phyloP scores from a whole-genome alignment of 2,888 invertebrate species.

The Meghimatium bilineatum region DNA sequence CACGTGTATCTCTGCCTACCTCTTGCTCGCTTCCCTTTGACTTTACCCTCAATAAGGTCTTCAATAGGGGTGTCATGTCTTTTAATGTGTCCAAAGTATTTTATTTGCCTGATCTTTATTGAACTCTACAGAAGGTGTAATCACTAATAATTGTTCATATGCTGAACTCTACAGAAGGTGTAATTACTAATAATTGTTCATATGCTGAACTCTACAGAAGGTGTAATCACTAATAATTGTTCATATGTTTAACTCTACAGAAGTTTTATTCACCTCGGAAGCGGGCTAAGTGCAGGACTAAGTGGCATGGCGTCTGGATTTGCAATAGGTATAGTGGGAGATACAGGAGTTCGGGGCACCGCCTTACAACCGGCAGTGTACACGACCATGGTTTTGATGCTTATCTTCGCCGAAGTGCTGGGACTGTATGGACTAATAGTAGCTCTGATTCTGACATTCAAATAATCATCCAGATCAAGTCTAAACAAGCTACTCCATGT shows the following conservation, averaged over 20 bases:
- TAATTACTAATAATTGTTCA: constrained; percentile 81
- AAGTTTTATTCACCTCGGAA: constrained; percentile 97
- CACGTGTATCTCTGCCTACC: no score
- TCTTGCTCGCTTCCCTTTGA: no score
- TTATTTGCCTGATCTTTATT: no score
- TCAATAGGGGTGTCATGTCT: no score
- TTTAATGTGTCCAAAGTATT: no score
- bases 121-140: no score
- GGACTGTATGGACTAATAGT: constrained; percentile 99
- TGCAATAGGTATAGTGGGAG: constrained; percentile 99
- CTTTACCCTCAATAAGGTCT: no score
- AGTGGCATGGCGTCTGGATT: constrained; percentile 98
- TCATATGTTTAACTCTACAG: constrained; percentile 79
- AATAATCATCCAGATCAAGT: constrained; percentile 22
- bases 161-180: constrained; percentile 86
- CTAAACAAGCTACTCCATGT: no score
- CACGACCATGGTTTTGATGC: constrained; percentile 99
- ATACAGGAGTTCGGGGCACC: constrained; percentile 98
- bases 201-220: background rate
- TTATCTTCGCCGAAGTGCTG: constrained; percentile 99
- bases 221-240: background rate
- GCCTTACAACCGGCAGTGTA: constrained; percentile 99
- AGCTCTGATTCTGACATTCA: constrained; percentile 94
- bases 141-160: background rate
- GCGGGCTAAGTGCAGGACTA: constrained; percentile 97